Base-by-base conservation (phyloP, 2,888 invertebrate species). In the Dicranocentrus wangi region DNA sequence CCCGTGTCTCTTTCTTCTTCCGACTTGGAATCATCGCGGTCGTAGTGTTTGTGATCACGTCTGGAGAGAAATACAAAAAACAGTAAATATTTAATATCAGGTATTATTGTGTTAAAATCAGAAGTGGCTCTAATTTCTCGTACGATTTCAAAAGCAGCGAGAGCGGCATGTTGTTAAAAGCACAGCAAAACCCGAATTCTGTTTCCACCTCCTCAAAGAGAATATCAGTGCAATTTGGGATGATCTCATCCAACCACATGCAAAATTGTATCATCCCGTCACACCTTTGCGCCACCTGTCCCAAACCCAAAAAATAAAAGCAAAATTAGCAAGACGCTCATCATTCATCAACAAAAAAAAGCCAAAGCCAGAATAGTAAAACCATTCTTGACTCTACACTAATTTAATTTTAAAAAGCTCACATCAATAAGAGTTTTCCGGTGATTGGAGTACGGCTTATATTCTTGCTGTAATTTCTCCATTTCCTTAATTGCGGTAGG, bases 201-300 rank as follows among this genome's bases (percentile, higher is more conserved):
- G 95, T 95, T 78, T 94, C 89, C 66, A 93, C 92, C 0, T 93
- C 92, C 88, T 93, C 93, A 88, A 95, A 94, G 73, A 94, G 89
- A 66, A 92, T 90, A 10, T 92, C 90, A n/a, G n/a, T n/a, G 87
- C 95, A 95, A 68, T 91, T 90, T 86, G 91, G 90, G 0, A 85
- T 86, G n/a, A n/a, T n/a, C 13, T 89, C 90, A 0, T 92, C 91
- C 82, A 92, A 92, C 92, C 94, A 95, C 75, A 90, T 89, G 87
- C 95, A 95, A 27, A 90, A 88, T n/a, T 92, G 90, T 19, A 95
- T 87, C 92, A 95, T 93, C 86, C 94, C 93, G 10, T 90, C 90
- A 87, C 95, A 95, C 0, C 94, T 92, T 87, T 94, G 94, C 0
- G 32, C 3, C 10, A 3, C 32, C 32, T 32, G 32, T 7, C 3